phyloP scores from a whole-genome alignment of 1,140 invertebrate genomes.

The Trachymyrmex cornetzi region DNA sequence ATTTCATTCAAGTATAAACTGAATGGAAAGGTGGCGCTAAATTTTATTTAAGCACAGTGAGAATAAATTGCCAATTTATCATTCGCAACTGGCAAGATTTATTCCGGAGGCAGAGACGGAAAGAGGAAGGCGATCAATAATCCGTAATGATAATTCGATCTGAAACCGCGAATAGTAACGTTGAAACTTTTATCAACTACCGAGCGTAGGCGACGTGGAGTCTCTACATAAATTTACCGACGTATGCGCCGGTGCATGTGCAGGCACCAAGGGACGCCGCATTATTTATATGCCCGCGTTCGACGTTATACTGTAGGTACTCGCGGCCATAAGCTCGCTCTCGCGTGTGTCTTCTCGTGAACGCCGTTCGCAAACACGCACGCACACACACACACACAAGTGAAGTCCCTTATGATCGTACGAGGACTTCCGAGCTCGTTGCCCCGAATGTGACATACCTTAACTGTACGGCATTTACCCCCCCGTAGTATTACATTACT shows the following conservation, averaged over 20 bases:
- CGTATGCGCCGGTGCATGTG: slow-evolving; percentile 24
- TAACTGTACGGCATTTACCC: slow-evolving; percentile 57
- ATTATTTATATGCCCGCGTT: slow-evolving; percentile 71
- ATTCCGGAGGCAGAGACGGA: background rate
- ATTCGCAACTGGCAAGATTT: background rate
- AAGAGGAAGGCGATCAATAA: slow-evolving; percentile 52
- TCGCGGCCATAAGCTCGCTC: slow-evolving; percentile 42
- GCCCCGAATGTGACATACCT: slow-evolving; percentile 17
- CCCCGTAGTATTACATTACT: background rate
- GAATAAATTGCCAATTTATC: slow-evolving; percentile 18
- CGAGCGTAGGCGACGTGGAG: slow-evolving; percentile 45
- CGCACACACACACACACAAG: background rate
- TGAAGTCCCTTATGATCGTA: background rate
- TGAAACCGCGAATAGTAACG: slow-evolving; percentile 38
- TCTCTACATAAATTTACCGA: slow-evolving; percentile 55
- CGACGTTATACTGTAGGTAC: slow-evolving; percentile 48
- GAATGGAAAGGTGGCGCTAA: background rate
- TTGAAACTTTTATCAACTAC: slow-evolving; percentile 70
- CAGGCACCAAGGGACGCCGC: slow-evolving; percentile 52
- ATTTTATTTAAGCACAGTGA: slow-evolving; percentile 10
- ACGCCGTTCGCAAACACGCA: background rate
- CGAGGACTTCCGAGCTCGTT: background rate
- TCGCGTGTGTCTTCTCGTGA: slow-evolving; percentile 39
- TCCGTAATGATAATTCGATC: slow-evolving; percentile 66
- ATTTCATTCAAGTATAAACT: background rate